These are phyloP conservation scores for Arnoldichthys spilopterus DNA, from an alignment of 2,797 vertebrate genomes.

Conservation along the genomic window DNA sequence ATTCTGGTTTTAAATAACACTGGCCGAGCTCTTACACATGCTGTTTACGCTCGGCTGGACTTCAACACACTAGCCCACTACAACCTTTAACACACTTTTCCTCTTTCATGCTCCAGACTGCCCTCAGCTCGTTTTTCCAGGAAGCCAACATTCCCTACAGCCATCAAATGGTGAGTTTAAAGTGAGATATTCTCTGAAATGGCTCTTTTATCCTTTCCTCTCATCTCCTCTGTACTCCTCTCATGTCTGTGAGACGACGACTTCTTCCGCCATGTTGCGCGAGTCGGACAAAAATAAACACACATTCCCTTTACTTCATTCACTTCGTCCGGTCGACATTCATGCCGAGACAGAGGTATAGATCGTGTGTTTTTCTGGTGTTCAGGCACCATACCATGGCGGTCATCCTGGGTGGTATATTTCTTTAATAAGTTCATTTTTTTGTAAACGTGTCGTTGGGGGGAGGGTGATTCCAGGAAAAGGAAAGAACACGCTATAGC, in stretches of 20 bases:
- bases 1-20: not conserved
- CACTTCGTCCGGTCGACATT: not conserved
- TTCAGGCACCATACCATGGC: not conserved
- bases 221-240: too few relatives aligned
- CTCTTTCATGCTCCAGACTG: slow-evolving; percentile 72
- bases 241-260: not conserved
- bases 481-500: slow-evolving; percentile 35
- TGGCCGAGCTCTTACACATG: not conserved
- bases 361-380: not conserved
- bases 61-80: too few relatives aligned
- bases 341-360: too few relatives aligned
- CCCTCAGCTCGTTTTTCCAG: slow-evolving; percentile 88
- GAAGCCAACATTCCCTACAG: slow-evolving; percentile 86
- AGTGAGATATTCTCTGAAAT: not conserved
- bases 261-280: slow-evolving; percentile 58
- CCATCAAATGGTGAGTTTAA: slow-evolving; percentile 85
- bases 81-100: too few relatives aligned
- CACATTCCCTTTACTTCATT: slow-evolving; percentile 18
- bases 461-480: slow-evolving; percentile 61
- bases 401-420: not conserved
- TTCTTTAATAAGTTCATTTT: not conserved
- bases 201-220: not conserved
- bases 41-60: too few relatives aligned
- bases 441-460: slow-evolving; percentile 59
- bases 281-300: slow-evolving; percentile 56